phyloP scores from a whole-genome alignment of 2,113 vertebrate genomes.

The Geococcyx californianus region DNA sequence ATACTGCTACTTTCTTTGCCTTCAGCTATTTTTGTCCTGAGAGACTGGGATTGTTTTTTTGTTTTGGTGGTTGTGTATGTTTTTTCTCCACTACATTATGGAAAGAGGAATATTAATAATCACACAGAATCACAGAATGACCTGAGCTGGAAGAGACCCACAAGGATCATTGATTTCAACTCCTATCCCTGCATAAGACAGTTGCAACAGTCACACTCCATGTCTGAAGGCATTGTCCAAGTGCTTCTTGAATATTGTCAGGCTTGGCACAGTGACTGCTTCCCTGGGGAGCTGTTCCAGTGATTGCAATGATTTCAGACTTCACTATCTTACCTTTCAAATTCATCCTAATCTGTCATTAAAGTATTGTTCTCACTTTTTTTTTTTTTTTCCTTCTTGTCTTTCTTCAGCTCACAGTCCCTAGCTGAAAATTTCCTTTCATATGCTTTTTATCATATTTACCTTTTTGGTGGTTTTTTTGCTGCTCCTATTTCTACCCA shows the following conservation, averaged over 20 bases:
- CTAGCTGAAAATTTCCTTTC: background rate
- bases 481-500: background rate
- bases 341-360: background rate
- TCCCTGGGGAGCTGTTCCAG: too few species aligned
- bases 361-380: background rate
- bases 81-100: background rate
- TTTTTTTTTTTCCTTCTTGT: background rate
- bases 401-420: background rate
- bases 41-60: background rate
- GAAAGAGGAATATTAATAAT: background rate
- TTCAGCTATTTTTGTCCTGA: background rate
- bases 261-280: too few species aligned
- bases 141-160: too few species aligned
- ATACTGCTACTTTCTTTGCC: background rate
- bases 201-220: too few species aligned
- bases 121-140: too few species aligned
- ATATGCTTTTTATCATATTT: background rate
- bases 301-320: background rate
- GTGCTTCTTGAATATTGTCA: too few species aligned
- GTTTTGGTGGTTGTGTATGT: too few species aligned
- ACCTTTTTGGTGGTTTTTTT: background rate
- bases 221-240: too few species aligned
- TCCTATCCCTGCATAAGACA: too few species aligned
- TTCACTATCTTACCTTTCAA: background rate
- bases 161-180: too few species aligned